Percentiles rank a stretch among this genome's conserved stretches.
Evolutionary conservation across 53 echinoderm and acorn worm genomes (phyloP).

Genomic region (Pentamera pediparva): DNA sequence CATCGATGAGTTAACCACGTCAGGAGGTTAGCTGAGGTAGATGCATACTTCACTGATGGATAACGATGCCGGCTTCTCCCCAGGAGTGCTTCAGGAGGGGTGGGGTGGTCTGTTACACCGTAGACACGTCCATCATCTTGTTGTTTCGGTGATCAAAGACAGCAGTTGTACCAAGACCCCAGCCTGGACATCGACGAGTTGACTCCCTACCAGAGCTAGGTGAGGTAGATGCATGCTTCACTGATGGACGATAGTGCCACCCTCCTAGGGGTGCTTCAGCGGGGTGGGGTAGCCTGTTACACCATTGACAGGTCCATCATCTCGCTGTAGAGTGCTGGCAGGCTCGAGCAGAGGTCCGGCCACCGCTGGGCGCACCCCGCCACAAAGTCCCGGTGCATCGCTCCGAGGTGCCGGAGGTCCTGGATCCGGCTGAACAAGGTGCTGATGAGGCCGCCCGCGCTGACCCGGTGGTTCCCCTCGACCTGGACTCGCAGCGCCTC

Average conservation of each 20-base stretch:
- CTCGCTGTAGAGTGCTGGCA: constrained; percentile 92
- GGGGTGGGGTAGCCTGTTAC: neutral
- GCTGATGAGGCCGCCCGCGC: constrained; percentile 75
- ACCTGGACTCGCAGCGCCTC: constrained; percentile 92
- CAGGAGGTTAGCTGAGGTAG: no score
- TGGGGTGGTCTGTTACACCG: no score
- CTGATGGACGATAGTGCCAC: neutral
- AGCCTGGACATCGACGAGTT: no score
- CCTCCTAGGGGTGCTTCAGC: no score
- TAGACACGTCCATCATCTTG: no score
- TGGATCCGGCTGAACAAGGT: constrained; percentile 77
- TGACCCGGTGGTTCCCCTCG: constrained; percentile 87
- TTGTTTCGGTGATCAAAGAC: no score
- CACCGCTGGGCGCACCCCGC: constrained; percentile 80
- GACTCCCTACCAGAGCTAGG: no score
- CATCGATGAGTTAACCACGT: no score
- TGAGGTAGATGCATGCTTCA: constrained; percentile 7
- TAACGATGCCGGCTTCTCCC: no score
- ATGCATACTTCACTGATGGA: no score
- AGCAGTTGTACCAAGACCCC: no score
- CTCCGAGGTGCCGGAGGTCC: constrained; percentile 72
- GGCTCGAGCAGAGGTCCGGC: constrained; percentile 80
- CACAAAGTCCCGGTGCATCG: constrained; percentile 94
- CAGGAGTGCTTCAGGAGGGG: no score
- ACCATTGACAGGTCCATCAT: constrained; percentile 96